phyloP scores from a whole-genome alignment of 1,140 invertebrate genomes.

The Cyclargus thomasi region DNA sequence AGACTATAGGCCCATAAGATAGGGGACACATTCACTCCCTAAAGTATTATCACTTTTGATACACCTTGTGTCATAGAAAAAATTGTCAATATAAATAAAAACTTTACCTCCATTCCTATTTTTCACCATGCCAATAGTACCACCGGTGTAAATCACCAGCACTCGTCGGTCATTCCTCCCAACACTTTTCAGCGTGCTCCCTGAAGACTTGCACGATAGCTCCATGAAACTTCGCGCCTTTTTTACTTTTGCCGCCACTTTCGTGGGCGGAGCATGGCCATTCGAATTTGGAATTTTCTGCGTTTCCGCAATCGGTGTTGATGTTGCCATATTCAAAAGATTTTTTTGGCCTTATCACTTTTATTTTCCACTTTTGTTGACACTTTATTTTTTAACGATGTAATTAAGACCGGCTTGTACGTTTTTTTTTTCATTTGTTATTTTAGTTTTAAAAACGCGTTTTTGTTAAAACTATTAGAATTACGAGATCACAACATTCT shows the following conservation, averaged over 20 bases:
- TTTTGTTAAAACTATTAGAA: not conserved
- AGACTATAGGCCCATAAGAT: too few species aligned
- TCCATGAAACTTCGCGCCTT: not conserved
- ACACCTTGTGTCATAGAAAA: too few species aligned
- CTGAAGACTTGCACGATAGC: not conserved
- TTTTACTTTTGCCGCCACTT: slow-evolving; percentile 39
- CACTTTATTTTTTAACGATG: too few species aligned
- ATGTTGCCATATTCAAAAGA: not conserved
- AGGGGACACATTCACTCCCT: too few species aligned
- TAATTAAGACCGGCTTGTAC: too few species aligned
- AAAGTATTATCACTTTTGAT: too few species aligned
- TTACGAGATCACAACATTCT: not conserved
- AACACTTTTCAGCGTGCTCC: slow-evolving; percentile 36
- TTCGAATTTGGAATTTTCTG: not conserved
- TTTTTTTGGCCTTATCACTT: not conserved
- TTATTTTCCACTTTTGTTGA: too few species aligned
- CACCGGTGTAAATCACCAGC: slow-evolving; percentile 90
- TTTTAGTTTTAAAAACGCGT: too few species aligned
- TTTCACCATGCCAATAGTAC: slow-evolving; percentile 91
- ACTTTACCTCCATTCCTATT: slow-evolving; percentile 82
- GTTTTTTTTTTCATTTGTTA: too few species aligned
- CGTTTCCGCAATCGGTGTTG: not conserved
- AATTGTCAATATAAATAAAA: not conserved
- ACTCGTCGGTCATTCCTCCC: slow-evolving; percentile 76
- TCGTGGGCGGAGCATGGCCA: slow-evolving; percentile 11